Evolutionary conservation across 2,113 vertebrate species (phyloP).

Genomic region (Helogale parvula): DNA sequence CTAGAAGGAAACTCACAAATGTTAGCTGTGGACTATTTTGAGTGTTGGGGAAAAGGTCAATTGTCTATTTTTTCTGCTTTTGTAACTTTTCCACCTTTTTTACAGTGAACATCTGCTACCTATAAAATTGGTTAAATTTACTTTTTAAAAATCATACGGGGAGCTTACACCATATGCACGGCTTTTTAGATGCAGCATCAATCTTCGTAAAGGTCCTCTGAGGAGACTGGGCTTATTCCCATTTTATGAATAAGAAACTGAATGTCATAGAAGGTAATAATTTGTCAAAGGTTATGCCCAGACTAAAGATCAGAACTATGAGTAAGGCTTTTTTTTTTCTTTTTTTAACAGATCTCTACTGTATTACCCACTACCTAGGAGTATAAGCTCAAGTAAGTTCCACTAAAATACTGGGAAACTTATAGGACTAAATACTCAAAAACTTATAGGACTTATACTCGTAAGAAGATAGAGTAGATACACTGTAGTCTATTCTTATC

Average conservation of each 20-base stretch:
- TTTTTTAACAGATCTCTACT: neutral
- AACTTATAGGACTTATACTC: neutral
- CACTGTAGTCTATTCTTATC: neutral
- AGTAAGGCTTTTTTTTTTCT: neutral
- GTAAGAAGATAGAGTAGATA: neutral
- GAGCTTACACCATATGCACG: neutral
- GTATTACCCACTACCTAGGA: accelerated
- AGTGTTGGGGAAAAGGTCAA: neutral
- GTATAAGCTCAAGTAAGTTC: neutral
- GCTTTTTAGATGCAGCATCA: neutral
- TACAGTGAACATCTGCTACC: neutral
- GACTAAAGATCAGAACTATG: neutral
- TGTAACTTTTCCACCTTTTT: neutral
- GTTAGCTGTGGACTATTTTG: neutral
- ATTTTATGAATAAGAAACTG: neutral
- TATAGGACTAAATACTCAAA: neutral
- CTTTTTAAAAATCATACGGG: neutral
- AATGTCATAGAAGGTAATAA: neutral
- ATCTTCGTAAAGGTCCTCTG: neutral
- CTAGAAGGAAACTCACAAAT: neutral
- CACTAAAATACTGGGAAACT: neutral
- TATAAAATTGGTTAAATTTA: neutral
- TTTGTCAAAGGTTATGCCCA: neutral
- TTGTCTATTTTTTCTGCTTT: neutral
- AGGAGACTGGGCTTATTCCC: neutral